Conservation (phyloP, 1,140 invertebrate species). For the Heterodera schachtii region DNA sequence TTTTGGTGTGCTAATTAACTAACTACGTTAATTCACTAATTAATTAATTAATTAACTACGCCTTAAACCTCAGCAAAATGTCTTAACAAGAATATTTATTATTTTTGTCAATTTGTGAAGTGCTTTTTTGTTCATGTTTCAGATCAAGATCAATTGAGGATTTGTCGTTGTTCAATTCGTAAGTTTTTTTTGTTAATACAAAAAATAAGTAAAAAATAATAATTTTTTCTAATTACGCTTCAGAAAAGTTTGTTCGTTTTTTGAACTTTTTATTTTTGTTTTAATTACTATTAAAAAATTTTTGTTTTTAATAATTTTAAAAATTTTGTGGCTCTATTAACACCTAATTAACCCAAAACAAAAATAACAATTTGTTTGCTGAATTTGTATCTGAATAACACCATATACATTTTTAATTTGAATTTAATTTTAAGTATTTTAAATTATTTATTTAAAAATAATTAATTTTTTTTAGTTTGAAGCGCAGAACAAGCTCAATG, state of each 20-base stretch:
- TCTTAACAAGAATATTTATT: background rate
- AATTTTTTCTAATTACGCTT: too few species aligned
- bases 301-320: too few species aligned
- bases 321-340: too few species aligned
- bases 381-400: too few species aligned
- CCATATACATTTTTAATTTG: background rate
- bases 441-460: background rate
- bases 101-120: background rate
- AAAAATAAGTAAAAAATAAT: too few species aligned
- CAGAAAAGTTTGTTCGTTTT: too few species aligned
- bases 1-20: background rate
- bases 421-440: conserved; percentile 3
- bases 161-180: conserved; percentile 65
- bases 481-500: conserved; percentile 61
- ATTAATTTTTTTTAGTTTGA: conserved; percentile 45
- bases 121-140: conserved; percentile 13
- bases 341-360: too few species aligned
- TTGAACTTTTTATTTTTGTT: too few species aligned
- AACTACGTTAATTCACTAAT: background rate
- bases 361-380: too few species aligned
- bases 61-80: too few species aligned
- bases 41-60: background rate
- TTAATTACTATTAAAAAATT: too few species aligned
- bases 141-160: conserved; percentile 65
- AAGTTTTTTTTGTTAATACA: conserved; percentile 10